Evolutionary conservation across 2,113 vertebrate genomes (phyloP), one percentile per base, ranked within the genome.

Genomic region (Hemicordylus capensis): DNA sequence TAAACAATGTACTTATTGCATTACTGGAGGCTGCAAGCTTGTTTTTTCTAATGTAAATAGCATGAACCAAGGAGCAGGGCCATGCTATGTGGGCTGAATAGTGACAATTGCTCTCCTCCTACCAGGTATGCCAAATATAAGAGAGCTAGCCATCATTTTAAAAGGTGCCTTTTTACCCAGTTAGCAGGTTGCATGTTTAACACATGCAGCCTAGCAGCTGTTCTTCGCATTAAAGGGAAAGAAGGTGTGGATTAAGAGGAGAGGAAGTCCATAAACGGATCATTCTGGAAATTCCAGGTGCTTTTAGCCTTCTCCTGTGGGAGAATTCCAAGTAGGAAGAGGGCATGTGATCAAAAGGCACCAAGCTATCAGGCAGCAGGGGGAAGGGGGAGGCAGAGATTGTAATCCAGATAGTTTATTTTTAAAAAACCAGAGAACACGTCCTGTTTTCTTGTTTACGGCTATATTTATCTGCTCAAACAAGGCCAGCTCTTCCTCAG

Each of bases 361-460:
- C 7, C 63, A 67, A 14, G 0, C 72, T 70, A 2, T 0, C 77
- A 20, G 34, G 12, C 11, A 39, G 24, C 46, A 46, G 1, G 0
- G 0, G 1, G 7, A 10, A 42, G 7, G 6, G 14, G 11, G 3
- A 28, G 10, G 12, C 6, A 6, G 51, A 10, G n/a, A 83, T 22
- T 51, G 0, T 86, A 44, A 85, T 76, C 80, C 67, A 7, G 9
- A 85, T 56, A 84, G 51, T 75, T 80, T 85, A 75, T 90, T 82
- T 89, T 72, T 20, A 24, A 86, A 84, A n/a, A 88, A 61, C 0
- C 58, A 0, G 76, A 4, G 78, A 84, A 90, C 88, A 83, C 11
- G 88, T 94, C 93, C 92, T 95, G 92, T 94, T 94, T 93, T 91
- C 90, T 94, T 92, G 91, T 93, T 94, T 91, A 93, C 86, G 4